Evolutionary conservation across 1,140 invertebrate species (phyloP).

Genomic region (Carcinoscorpius rotundicauda): DNA sequence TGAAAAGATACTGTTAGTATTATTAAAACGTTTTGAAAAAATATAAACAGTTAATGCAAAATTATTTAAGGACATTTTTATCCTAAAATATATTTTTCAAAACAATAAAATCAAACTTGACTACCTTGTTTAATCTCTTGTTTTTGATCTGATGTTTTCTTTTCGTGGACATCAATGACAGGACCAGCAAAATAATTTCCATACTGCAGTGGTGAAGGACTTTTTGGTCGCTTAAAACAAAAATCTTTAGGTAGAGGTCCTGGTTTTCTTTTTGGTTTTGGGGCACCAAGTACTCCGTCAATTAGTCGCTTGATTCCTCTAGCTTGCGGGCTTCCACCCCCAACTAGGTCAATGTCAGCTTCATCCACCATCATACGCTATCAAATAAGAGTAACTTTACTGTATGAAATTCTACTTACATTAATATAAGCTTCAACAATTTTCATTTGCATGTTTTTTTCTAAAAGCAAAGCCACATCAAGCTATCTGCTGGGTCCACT

Average conservation of each 20-base stretch:
- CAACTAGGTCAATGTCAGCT: slow-evolving; percentile 59
- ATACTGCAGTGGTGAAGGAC: slow-evolving; percentile 19
- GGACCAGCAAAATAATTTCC: slow-evolving; percentile 24
- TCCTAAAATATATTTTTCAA: no score
- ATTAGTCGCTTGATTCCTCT: slow-evolving; percentile 19
- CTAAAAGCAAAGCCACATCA: no score
- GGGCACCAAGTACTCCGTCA: slow-evolving; percentile 26
- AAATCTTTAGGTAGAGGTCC: slow-evolving; percentile 67
- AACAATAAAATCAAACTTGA: no score
- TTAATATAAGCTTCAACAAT: no score
- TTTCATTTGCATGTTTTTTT: no score
- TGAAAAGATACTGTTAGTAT: no score
- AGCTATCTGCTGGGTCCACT: no score
- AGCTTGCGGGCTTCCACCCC: slow-evolving; percentile 27
- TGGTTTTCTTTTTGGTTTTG: slow-evolving; percentile 57
- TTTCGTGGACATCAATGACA: slow-evolving; percentile 2
- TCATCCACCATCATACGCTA: slow-evolving; percentile 73
- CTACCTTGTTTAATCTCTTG: no score
- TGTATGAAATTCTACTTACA: no score
- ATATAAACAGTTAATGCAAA: neutral
- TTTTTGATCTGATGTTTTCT: no score
- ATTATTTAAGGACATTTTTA: neutral
- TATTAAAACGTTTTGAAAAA: no score
- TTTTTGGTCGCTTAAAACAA: slow-evolving; percentile 36
- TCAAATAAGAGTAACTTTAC: slow-evolving; percentile 17